Evolutionary conservation across 2,888 invertebrate genomes (phyloP).

Genomic region (Lomographa bimaculata): DNA sequence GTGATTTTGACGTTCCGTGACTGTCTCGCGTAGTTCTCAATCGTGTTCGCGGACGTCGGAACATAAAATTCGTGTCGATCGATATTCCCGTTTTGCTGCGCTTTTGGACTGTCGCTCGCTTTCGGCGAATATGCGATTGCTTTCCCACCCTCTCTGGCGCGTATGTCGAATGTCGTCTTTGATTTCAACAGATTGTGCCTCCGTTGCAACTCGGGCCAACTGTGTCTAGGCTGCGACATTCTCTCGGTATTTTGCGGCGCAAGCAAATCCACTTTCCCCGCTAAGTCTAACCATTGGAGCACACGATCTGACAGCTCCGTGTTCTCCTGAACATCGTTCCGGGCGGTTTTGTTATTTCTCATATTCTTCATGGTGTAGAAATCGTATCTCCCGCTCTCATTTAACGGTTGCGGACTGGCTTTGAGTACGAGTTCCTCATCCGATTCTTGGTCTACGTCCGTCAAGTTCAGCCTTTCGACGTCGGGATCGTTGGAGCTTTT

Average conservation of each 20-base stretch:
- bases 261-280: slow-evolving; percentile 82
- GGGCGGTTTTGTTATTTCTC: slow-evolving; percentile 63
- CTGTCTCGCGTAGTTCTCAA: slow-evolving; percentile 79
- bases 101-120: slow-evolving; percentile 56
- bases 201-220: slow-evolving; percentile 70
- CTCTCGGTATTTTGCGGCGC: slow-evolving; percentile 61
- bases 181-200: slow-evolving; percentile 60
- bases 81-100: slow-evolving; percentile 60
- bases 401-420: slow-evolving; percentile 56
- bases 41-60: slow-evolving; percentile 74
- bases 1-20: slow-evolving; percentile 71
- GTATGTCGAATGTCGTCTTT: slow-evolving; percentile 63
- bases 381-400: slow-evolving; percentile 49
- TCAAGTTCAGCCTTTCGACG: slow-evolving; percentile 61
- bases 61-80: slow-evolving; percentile 73
- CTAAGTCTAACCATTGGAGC: slow-evolving; percentile 90
- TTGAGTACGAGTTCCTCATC: slow-evolving; percentile 59
- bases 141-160: slow-evolving; percentile 51
- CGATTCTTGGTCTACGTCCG: slow-evolving; percentile 55
- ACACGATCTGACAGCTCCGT: slow-evolving; percentile 87
- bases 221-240: slow-evolving; percentile 70
- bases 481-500: slow-evolving; percentile 41
- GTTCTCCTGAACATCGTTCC: slow-evolving; percentile 59
- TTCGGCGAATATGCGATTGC: slow-evolving; percentile 51
- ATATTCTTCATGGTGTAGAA: slow-evolving; percentile 61